Evolutionary conservation across 2,888 invertebrate species (phyloP).

Genomic region (Eutolmus rufibarbis): DNA sequence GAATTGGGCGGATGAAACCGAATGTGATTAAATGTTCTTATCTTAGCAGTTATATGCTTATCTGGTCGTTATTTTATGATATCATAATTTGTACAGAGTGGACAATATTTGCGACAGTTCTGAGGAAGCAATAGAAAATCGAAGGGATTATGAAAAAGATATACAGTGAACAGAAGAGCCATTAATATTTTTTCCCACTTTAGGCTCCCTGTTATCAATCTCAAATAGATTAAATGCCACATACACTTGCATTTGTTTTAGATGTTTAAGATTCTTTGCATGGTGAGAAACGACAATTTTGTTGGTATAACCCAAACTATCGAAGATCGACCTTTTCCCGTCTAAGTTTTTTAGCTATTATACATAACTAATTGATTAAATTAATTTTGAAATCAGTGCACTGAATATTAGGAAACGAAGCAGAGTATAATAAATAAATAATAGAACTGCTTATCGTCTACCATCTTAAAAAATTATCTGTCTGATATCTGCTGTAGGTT

Average conservation of each 20-base stretch:
- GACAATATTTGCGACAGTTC: background rate
- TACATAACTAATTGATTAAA: background rate
- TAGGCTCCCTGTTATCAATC: background rate
- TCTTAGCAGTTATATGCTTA: background rate
- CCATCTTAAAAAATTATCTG: background rate
- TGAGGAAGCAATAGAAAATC: background rate
- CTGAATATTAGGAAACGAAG: background rate
- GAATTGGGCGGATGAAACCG: background rate
- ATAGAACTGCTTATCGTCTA: background rate
- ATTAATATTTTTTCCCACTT: background rate
- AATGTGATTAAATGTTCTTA: background rate
- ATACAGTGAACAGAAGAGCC: too few relatives aligned
- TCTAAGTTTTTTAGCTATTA: background rate
- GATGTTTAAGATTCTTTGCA: background rate
- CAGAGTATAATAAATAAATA: background rate
- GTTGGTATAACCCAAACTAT: background rate
- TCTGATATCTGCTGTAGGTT: background rate
- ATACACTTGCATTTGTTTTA: background rate
- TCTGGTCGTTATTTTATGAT: background rate
- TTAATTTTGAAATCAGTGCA: background rate
- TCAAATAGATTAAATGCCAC: background rate
- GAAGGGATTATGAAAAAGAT: background rate
- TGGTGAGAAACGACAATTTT: background rate
- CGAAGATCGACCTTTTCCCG: background rate
- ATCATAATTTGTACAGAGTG: background rate